These are phyloP conservation scores for Leptothorax acervorum DNA, from an alignment of 2,888 invertebrate genomes.

Conservation along the genomic window DNA sequence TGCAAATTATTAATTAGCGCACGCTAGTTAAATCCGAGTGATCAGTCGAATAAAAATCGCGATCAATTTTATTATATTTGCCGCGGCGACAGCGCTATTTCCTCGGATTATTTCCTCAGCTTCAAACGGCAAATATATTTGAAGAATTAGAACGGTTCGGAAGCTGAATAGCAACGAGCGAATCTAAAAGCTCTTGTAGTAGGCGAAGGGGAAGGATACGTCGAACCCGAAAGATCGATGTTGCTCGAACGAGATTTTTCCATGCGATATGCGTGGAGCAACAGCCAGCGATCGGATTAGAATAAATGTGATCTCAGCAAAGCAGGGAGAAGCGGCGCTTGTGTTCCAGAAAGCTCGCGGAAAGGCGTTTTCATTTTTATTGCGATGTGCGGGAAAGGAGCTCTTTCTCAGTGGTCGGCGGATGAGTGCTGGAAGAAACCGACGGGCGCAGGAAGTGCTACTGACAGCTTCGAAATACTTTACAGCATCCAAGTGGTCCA, in stretches of 20 bases:
- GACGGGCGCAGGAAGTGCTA: conserved; percentile 44
- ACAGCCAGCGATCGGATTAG: conserved; percentile 42
- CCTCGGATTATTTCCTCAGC: conserved; percentile 3
- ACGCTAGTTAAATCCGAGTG: not conserved
- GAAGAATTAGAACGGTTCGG: conserved; percentile 26
- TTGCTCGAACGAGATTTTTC: conserved; percentile 35
- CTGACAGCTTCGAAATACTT: conserved; percentile 50
- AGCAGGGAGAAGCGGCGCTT: not conserved
- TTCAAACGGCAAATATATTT: conserved; percentile 19
- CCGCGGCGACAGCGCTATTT: too few relatives aligned
- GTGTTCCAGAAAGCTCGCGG: conserved; percentile 21
- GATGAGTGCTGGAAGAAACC: conserved; percentile 5
- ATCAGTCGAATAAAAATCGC: not conserved
- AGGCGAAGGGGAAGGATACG: not conserved
- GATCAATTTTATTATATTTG: not conserved
- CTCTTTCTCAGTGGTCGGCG: conserved; percentile 10
- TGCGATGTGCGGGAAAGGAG: conserved; percentile 30
- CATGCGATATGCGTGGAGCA: conserved; percentile 40
- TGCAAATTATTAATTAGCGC: conserved; percentile 1
- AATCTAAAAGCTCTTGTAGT: not conserved
- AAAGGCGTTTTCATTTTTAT: conserved; percentile 36
- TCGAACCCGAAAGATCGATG: conserved; percentile 35
- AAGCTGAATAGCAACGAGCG: conserved; percentile 12
- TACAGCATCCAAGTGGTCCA: conserved; percentile 36
- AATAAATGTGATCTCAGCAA: conserved; percentile 45